A percentile compares a stretch with the other conserved stretches of the same genome.
These are phyloP conservation scores for Gobionotothen gibberifrons DNA, from an alignment of 2,797 vertebrate species.

Conservation along the genomic window DNA sequence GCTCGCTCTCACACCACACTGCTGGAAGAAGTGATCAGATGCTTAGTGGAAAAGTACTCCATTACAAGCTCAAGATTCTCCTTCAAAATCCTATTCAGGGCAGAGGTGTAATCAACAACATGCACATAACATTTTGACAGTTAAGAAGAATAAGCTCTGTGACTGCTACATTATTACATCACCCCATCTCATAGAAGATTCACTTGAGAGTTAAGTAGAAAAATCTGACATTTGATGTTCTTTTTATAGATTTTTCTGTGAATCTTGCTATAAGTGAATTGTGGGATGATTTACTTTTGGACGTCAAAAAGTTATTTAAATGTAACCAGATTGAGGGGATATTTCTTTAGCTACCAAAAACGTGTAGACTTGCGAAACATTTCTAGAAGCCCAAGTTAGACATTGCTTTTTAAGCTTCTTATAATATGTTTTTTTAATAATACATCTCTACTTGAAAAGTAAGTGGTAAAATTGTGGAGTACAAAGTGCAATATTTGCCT, in stretches of 20 bases:
- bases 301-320: not conserved
- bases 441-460: conserved; percentile 1
- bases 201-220: not conserved
- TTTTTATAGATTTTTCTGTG: not conserved
- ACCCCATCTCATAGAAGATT: not conserved
- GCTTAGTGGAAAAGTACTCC: not conserved
- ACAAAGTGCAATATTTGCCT: not conserved
- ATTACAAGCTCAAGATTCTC: not conserved
- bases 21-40: conserved; percentile 10
- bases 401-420: not conserved
- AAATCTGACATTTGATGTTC: not conserved
- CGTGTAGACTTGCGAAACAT: not conserved
- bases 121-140: too few species aligned
- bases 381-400: not conserved
- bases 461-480: not conserved
- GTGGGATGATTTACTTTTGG: not conserved
- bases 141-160: too few species aligned
- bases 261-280: not conserved
- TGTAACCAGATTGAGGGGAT: not conserved
- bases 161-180: not conserved
- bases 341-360: too few species aligned
- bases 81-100: not conserved
- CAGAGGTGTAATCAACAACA: not conserved
- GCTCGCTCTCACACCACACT: conserved; percentile 30
- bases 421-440: not conserved